These are phyloP conservation scores for Noctuana brunneofusca DNA, from an alignment of 2,888 invertebrate genomes.

Conservation along the genomic window DNA sequence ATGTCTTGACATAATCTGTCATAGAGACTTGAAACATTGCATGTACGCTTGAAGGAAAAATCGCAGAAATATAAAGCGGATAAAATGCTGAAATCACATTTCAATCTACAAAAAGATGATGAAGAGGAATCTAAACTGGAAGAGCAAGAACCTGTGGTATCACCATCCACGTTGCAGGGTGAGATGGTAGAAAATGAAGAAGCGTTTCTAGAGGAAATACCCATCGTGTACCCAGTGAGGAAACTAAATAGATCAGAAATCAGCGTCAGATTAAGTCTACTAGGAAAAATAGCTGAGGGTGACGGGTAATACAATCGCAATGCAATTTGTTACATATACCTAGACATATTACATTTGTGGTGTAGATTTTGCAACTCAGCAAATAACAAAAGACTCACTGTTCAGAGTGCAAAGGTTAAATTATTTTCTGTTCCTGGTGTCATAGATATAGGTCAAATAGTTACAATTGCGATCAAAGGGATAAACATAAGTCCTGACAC, in stretches of 20 bases:
- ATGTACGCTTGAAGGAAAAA: not conserved
- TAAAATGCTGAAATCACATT: slow-evolving; percentile 64
- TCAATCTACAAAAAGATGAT: slow-evolving; percentile 45
- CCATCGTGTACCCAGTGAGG: slow-evolving; percentile 40
- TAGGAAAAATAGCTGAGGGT: slow-evolving; percentile 76
- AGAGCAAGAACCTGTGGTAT: not conserved
- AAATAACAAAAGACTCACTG: no score
- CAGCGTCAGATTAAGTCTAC: slow-evolving; percentile 59
- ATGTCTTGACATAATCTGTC: not conserved
- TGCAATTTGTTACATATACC: not conserved
- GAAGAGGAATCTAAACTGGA: not conserved
- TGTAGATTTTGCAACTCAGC: no score
- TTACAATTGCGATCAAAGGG: no score
- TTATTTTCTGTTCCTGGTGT: no score
- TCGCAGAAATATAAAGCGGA: not conserved
- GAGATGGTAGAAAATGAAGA: slow-evolving; percentile 37
- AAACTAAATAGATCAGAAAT: slow-evolving; percentile 59
- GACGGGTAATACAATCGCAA: slow-evolving; percentile 59
- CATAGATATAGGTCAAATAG: no score
- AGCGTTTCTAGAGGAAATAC: slow-evolving; percentile 40
- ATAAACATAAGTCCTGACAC: no score
- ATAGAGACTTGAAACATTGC: not conserved
- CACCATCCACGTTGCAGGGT: slow-evolving; percentile 15
- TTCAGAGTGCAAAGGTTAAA: no score
- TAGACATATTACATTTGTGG: not conserved